Base-by-base conservation (phyloP, 2,113 vertebrate species). In the Romanogobio albipinnatus region DNA sequence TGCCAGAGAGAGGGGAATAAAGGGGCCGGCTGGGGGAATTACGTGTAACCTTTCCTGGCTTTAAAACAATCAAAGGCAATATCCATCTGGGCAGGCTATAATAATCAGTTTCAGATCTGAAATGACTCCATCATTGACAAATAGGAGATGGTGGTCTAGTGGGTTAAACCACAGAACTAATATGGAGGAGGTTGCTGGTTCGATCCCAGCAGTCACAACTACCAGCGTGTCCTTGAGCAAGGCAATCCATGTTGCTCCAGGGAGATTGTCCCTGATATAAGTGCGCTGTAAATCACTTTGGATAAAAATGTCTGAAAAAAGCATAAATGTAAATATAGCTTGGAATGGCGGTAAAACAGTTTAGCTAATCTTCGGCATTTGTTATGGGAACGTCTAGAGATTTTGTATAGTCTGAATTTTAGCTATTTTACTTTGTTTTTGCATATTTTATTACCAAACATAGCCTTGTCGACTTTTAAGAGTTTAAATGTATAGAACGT, bases 51-150 rank as follows among this genome's bases (percentile, higher is more conserved):
- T 43, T 76, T 61, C 29, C 22, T 62, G 51, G 45, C 59, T 74
- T 53, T 83, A 62, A 84, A 80, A 62, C 66, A 87, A 80, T 84
- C 45, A 84, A 74, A 79, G 76, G 43, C 75, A 26, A 62, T 79
- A 78, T 79, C 76, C 76, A 80, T 59, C 24, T n/a, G 51, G 7
- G 9, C 61, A 24, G 61, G 76, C 62, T 75, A 43, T 62, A 15
- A 81, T 81, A 49, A 75, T 64, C 77, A 51, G 45, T 49, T 81
- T 49, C 22, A 62, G 26, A 15, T 73, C 68, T 47, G 22, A 79
- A 66, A 59, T 61, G 4, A 51, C 29, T 74, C 70, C 53, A 49
- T 82, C 51, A 43, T n/a, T 7, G 33, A 17, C 10, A 17, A 33
- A 29, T 29, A 29, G 29, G 29, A 29, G 29, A 29, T 29, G 29